These are phyloP conservation scores for Dendronephthya gigantea DNA, from an alignment of 64 coral and sea anemone species.

Conservation along the genomic window DNA sequence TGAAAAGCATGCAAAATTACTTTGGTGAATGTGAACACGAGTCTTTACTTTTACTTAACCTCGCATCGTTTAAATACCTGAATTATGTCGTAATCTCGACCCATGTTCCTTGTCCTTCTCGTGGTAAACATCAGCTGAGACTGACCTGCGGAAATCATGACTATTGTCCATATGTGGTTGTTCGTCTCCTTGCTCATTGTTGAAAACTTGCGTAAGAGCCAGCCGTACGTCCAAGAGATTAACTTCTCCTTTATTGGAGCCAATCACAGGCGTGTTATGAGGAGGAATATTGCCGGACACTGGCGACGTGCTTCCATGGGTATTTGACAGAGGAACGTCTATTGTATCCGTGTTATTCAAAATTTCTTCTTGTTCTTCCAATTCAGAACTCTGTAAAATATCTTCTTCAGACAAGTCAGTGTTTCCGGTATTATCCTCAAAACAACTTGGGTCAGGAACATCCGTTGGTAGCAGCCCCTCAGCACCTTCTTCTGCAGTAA, in stretches of 20 bases:
- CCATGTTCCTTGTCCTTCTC: background rate
- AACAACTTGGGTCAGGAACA: background rate
- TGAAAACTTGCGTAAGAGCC: background rate
- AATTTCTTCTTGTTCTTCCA: background rate
- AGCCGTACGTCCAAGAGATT: background rate
- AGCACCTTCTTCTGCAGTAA: background rate
- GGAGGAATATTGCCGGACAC: background rate
- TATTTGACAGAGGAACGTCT: background rate
- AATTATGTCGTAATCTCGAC: background rate
- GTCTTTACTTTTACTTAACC: no score
- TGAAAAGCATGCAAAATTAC: no score
- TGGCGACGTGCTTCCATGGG: background rate
- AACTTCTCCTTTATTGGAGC: background rate
- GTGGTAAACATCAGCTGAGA: background rate
- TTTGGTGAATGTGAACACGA: no score
- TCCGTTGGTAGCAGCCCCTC: background rate
- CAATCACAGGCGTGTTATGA: background rate
- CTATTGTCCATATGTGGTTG: background rate
- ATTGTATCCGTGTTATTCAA: background rate
- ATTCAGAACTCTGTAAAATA: background rate
- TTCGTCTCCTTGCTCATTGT: background rate
- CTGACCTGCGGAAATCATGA: background rate
- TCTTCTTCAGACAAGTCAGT: background rate
- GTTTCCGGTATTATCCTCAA: background rate
- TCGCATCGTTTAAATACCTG: background rate